phyloP scores from a whole-genome alignment of 1,140 invertebrate species.

The Drosophila ironensis region DNA sequence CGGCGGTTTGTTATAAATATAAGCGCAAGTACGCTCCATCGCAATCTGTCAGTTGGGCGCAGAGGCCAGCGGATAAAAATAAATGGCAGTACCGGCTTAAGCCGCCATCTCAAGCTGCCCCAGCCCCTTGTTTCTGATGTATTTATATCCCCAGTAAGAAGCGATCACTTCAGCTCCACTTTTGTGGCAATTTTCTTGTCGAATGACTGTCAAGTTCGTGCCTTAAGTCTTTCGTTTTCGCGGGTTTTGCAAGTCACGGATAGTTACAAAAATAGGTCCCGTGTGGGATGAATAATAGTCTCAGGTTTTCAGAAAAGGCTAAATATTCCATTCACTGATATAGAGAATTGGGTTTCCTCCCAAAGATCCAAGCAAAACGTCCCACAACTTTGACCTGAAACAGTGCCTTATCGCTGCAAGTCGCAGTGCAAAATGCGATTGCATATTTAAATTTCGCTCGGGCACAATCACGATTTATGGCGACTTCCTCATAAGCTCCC shows the following conservation, averaged over 20 bases:
- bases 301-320: not conserved
- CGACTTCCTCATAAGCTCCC: conserved; percentile 49
- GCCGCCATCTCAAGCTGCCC: conserved; percentile 7
- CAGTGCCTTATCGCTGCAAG: conserved; percentile 13
- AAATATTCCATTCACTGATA: conserved; percentile 6
- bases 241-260: conserved; percentile 13
- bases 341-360: not conserved
- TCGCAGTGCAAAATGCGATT: conserved; percentile 3
- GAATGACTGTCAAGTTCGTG: conserved; percentile 69
- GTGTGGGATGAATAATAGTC: not conserved
- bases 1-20: conserved; percentile 42
- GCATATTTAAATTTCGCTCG: conserved; percentile 22
- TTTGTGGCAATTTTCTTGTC: conserved; percentile 39
- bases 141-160: conserved; percentile 17
- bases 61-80: conserved; percentile 30
- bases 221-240: conserved; percentile 39
- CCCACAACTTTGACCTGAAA: conserved; percentile 6
- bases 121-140: conserved; percentile 28
- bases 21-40: conserved; percentile 27
- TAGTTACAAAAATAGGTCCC: conserved; percentile 25
- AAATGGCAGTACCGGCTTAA: conserved; percentile 21
- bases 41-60: conserved; percentile 27
- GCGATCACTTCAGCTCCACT: conserved; percentile 10
- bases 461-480: conserved; percentile 48
- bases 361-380: not conserved